Base-by-base conservation (phyloP, 2,888 invertebrate species). In the Drosophila pseudotalamancana region DNA sequence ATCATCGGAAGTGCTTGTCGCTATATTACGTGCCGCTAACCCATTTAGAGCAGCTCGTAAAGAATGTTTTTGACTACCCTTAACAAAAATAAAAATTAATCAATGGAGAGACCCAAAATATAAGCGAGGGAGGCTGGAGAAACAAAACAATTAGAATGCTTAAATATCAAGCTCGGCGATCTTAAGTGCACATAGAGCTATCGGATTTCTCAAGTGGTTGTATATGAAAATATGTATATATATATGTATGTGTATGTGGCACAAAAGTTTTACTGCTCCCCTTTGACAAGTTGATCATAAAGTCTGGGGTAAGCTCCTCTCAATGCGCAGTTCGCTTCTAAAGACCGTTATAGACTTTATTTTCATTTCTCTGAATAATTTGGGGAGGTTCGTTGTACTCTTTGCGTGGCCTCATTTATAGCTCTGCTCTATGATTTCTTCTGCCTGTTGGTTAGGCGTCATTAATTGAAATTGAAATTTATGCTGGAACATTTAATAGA, bases 381-480 rank as follows among this genome's bases (percentile, higher is more conserved):
- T 61, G 14, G 29, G 72, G 72, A 59, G 77, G 87, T 81, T 84
- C 81, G 70, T 72, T 64, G 75, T 62, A 62, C 69, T 68, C 63
- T 60, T 25, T 63, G 43, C 37, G 64, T 83, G 83, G 74, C 83
- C 87, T 85, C 83, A 78, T 83, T 83, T 85, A 4, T 46, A 31
- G 40, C 73, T 46, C 59, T 61, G 63, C 70, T 77, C 77, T 61
- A 25, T 51, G 62, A 60, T 55, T 46, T 48, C 31, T 23, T 32
- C 25, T 12, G 34, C 11, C 34, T 48, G 45, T 50, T 54, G 50
- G 31, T 55, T 76, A 70, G 78, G 75, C 82, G 64, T 82, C 66
- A 87, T 74, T 85, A 83, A 83, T 83, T 83, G 86, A 79, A 77
- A 87, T 83, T 87, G 86, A 87, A 79, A 83, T 83, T 87, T 83